Conservation (phyloP, 2,113 vertebrate genomes). For the Eolophus roseicapilla region DNA sequence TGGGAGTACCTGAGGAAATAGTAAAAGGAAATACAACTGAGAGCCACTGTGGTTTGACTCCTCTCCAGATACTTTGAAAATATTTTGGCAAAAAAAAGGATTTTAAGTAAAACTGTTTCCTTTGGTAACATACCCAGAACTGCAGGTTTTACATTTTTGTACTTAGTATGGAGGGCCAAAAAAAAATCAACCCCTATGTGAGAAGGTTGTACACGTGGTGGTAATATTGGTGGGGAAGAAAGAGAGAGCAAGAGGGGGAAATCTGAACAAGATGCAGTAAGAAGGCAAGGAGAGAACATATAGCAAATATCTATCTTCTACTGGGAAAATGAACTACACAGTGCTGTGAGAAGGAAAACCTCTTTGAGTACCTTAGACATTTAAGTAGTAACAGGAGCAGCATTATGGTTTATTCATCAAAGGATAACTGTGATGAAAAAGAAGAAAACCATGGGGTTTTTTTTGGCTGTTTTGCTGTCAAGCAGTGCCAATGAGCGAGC, state of each 20-base stretch:
- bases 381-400: background rate
- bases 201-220: slow-evolving; percentile 39
- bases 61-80: slow-evolving; percentile 83
- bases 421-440: background rate
- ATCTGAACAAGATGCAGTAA: background rate
- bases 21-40: slow-evolving; percentile 83
- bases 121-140: slow-evolving; percentile 82
- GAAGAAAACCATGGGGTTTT: background rate
- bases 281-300: background rate
- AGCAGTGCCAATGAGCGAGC: background rate
- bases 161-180: slow-evolving; percentile 46
- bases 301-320: background rate
- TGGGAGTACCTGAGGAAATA: slow-evolving; percentile 79
- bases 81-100: slow-evolving; percentile 82
- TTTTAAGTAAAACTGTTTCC: slow-evolving; percentile 86
- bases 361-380: background rate
- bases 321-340: background rate
- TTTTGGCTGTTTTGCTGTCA: background rate
- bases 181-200: background rate
- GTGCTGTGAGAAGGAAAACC: background rate
- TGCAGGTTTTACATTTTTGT: slow-evolving; percentile 79
- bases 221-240: background rate
- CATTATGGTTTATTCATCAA: background rate
- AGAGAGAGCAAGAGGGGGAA: background rate
- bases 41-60: slow-evolving; percentile 82